A percentile compares a stretch with the other conserved stretches of the same genome.
These are phyloP conservation scores for Masticophis lateralis DNA, from an alignment of 2,797 vertebrate species.

Conservation along the genomic window DNA sequence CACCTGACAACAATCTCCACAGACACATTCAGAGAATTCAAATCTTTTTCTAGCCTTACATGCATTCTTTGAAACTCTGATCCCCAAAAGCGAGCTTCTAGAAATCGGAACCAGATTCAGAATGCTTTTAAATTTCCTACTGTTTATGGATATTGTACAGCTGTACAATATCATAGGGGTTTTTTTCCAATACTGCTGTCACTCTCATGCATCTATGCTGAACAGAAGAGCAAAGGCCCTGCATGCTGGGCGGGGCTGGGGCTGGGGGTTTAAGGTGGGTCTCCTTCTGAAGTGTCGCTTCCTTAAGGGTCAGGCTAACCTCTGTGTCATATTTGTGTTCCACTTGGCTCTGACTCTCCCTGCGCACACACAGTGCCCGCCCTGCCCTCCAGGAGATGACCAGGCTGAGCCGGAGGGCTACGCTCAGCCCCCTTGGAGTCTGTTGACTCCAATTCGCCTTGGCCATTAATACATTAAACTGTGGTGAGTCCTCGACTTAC, in stretches of 20 bases:
- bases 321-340: neutral
- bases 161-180: neutral
- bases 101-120: neutral
- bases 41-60: neutral
- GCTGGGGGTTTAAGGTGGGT: too few relatives aligned
- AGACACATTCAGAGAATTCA: too few relatives aligned
- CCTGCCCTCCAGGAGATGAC: too few relatives aligned
- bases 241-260: neutral
- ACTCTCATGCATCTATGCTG: neutral
- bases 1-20: too few relatives aligned
- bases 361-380: accelerated
- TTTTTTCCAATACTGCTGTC: accelerated
- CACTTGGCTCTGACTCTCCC: neutral
- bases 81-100: too few relatives aligned
- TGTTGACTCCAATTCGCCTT: too few relatives aligned
- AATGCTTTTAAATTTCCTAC: neutral
- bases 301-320: neutral
- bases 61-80: neutral
- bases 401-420: too few relatives aligned
- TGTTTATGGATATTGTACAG: neutral
- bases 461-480: too few relatives aligned
- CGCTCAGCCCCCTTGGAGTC: too few relatives aligned
- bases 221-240: neutral
- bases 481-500: too few relatives aligned
- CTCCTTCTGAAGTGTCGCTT: neutral